phyloP scores from a whole-genome alignment of 2,797 vertebrate species.

The Pseudocheirus occidentalis region DNA sequence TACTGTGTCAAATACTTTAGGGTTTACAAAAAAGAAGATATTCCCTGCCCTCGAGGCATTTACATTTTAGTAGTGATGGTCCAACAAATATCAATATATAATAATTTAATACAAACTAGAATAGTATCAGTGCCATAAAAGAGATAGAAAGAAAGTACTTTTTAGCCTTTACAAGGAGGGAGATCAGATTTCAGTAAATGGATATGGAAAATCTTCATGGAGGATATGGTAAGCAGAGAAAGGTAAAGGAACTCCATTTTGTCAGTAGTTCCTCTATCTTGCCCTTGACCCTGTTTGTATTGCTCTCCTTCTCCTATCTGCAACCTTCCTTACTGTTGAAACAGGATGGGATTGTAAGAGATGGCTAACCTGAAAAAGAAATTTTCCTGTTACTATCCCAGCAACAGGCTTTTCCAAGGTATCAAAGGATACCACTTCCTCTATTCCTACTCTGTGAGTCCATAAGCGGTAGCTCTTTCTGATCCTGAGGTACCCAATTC shows the following conservation, averaged over 20 bases:
- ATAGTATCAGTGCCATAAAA: fast-evolving
- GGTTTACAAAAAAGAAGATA: no score
- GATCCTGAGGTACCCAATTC: background rate
- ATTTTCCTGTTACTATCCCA: background rate
- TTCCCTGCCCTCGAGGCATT: no score
- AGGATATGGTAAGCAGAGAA: background rate
- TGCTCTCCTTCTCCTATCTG: no score
- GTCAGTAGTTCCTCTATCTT: no score
- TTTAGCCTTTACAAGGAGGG: background rate
- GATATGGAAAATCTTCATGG: background rate
- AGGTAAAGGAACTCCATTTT: no score
- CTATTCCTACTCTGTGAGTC: background rate
- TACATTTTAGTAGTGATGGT: no score
- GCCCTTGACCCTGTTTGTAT: no score
- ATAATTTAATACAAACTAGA: fast-evolving
- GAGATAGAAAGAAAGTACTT: background rate
- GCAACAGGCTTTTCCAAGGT: background rate
- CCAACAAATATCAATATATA: no score
- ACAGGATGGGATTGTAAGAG: no score
- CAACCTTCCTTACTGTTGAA: no score
- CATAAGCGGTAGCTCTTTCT: background rate
- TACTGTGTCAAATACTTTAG: no score
- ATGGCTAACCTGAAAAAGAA: no score
- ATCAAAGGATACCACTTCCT: background rate
- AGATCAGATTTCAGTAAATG: background rate